A percentile compares a stretch with the other conserved stretches of the same genome.
Conservation (phyloP, 2,113 vertebrate species). For the Hucho hucho region DNA sequence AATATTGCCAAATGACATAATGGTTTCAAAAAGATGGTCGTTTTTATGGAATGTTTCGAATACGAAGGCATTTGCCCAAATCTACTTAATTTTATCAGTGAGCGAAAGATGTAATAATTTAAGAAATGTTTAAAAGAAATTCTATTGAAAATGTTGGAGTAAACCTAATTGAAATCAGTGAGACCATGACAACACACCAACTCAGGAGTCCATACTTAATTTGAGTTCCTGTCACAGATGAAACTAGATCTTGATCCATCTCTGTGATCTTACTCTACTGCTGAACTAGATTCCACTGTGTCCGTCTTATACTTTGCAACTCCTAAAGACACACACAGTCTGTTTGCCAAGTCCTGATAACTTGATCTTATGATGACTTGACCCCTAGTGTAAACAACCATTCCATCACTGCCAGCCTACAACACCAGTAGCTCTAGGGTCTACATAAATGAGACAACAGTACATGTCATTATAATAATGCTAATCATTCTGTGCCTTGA, state of each 20-base stretch:
- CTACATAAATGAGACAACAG: constrained; percentile 20
- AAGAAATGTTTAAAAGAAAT: constrained; percentile 19
- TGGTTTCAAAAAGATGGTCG: not conserved
- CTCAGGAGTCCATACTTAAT: constrained; percentile 51
- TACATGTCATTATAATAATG: constrained; percentile 31
- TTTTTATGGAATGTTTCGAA: constrained; percentile 27
- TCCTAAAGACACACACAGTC: constrained; percentile 13
- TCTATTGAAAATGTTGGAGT: constrained; percentile 9
- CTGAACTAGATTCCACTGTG: constrained; percentile 31
- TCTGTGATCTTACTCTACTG: not conserved
- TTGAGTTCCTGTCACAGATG: not conserved
- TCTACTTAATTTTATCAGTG: constrained; percentile 1
- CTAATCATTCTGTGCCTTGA: constrained; percentile 65
- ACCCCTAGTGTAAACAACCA: constrained; percentile 39
- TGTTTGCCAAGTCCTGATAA: constrained; percentile 56
- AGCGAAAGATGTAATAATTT: constrained; percentile 27
- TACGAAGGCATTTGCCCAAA: not conserved
- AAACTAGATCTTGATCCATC: constrained; percentile 7
- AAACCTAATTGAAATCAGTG: constrained; percentile 4
- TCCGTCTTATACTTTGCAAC: constrained; percentile 33
- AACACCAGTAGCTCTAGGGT: constrained; percentile 33
- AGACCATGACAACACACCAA: constrained; percentile 8
- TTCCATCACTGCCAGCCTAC: constrained; percentile 61
- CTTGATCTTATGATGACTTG: constrained; percentile 31
- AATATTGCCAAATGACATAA: constrained; percentile 67